Conservation (phyloP, 2,797 vertebrate genomes). For the Prionace glauca region DNA sequence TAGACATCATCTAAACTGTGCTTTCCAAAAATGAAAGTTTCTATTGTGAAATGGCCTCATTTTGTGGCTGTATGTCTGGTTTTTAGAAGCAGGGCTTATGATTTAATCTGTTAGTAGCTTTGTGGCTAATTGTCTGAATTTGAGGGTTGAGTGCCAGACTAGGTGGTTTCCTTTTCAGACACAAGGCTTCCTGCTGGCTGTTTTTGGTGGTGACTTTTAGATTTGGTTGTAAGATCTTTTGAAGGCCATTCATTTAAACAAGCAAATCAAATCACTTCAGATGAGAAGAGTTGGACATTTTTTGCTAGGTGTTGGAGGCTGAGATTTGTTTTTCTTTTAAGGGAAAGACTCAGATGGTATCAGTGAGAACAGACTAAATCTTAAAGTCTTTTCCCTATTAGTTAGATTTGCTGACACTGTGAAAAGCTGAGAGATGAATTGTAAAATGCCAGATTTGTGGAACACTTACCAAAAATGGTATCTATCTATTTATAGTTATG, state of each 20-base stretch:
- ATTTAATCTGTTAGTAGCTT: slow-evolving; percentile 27
- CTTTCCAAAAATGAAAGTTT: neutral
- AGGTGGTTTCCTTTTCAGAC: slow-evolving; percentile 39
- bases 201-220: slow-evolving; percentile 16
- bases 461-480: neutral
- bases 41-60: neutral
- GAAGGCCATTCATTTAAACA: neutral
- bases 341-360: too few species aligned
- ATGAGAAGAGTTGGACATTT: neutral
- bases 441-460: neutral
- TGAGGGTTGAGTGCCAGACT: slow-evolving; percentile 16
- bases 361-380: neutral
- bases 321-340: neutral
- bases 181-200: slow-evolving; percentile 27
- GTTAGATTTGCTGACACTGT: neutral
- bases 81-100: neutral
- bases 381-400: neutral
- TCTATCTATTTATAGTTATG: neutral
- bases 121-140: slow-evolving; percentile 28
- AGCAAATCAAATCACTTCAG: neutral
- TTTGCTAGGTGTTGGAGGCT: too few species aligned
- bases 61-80: slow-evolving; percentile 6
- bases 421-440: neutral
- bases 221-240: neutral
- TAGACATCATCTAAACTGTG: neutral